phyloP scores from a whole-genome alignment of 2,797 vertebrate genomes.

The Cryptoblepharus egeriae region DNA sequence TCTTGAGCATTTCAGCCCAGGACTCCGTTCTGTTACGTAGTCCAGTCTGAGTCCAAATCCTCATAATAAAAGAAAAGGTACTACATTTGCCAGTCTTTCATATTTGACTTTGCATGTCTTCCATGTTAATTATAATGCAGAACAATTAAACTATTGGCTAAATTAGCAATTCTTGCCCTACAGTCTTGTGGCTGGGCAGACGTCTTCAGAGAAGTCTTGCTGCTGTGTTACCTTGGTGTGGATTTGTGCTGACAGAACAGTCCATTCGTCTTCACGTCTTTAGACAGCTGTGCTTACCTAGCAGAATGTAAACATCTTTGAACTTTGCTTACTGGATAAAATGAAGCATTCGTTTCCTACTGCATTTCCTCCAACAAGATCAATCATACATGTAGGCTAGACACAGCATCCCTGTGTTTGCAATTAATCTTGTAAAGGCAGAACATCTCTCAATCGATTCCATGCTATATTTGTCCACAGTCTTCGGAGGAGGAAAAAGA shows the following conservation, averaged over 20 bases:
- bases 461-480: constrained; percentile 51
- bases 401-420: constrained; percentile 67
- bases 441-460: constrained; percentile 55
- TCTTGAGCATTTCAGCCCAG: too few species aligned
- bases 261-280: constrained; percentile 68
- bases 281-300: constrained; percentile 78
- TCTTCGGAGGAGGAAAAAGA: constrained; percentile 35
- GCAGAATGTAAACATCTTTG: constrained; percentile 75
- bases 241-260: constrained; percentile 69
- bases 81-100: not conserved
- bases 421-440: constrained; percentile 73
- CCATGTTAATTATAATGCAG: constrained; percentile 49
- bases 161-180: constrained; percentile 54
- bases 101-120: not conserved
- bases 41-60: too few species aligned
- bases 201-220: constrained; percentile 19
- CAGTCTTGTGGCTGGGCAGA: constrained; percentile 21
- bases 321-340: constrained; percentile 79
- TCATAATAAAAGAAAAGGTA: accelerated
- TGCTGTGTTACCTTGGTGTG: constrained; percentile 32
- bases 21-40: too few species aligned
- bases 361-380: constrained; percentile 77
- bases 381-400: constrained; percentile 66
- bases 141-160: constrained; percentile 60
- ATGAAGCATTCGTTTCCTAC: constrained; percentile 76